A percentile compares a stretch with the other conserved stretches of the same genome.
Conservation (phyloP, 1,140 invertebrate genomes). For the Drosophila sulfurigaster region DNA sequence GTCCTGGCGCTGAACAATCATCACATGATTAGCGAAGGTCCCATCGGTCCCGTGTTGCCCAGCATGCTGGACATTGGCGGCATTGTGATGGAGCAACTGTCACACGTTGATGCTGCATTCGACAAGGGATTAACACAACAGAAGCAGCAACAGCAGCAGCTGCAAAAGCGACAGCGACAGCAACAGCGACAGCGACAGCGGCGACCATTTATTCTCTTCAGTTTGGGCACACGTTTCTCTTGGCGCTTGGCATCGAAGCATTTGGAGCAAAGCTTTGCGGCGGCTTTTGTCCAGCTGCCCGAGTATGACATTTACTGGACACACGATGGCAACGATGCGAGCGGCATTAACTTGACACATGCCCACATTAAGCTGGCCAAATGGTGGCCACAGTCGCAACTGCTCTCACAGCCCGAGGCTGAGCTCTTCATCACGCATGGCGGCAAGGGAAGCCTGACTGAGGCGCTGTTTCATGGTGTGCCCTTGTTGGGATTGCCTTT, state of each 20-base stretch:
- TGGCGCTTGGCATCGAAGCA: conserved; percentile 78
- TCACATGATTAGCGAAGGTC: conserved; percentile 74
- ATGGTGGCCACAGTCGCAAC: conserved; percentile 90
- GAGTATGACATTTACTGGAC: conserved; percentile 77
- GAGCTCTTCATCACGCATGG: conserved; percentile 90
- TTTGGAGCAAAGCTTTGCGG: conserved; percentile 39
- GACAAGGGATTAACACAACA: neutral
- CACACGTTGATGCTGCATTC: conserved; percentile 38
- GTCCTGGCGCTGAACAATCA: conserved; percentile 67
- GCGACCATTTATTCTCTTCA: conserved; percentile 86
- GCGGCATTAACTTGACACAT: conserved; percentile 12
- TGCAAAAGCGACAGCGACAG: neutral
- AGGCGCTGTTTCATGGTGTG: conserved; percentile 89
- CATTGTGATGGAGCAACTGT: conserved; percentile 76
- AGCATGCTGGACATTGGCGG: conserved; percentile 85
- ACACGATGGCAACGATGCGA: conserved; percentile 58
- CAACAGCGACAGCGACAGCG: neutral
- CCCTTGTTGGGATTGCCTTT: conserved; percentile 90
- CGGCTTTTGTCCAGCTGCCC: conserved; percentile 63
- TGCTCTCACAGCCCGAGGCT: conserved; percentile 88
- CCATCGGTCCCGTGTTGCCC: conserved; percentile 79
- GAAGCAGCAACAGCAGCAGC: neutral
- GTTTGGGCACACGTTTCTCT: conserved; percentile 86
- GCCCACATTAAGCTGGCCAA: conserved; percentile 87
- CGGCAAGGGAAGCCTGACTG: conserved; percentile 89